Evolutionary conservation across 2,797 vertebrate genomes (phyloP).

Genomic region (Anabas testudineus): DNA sequence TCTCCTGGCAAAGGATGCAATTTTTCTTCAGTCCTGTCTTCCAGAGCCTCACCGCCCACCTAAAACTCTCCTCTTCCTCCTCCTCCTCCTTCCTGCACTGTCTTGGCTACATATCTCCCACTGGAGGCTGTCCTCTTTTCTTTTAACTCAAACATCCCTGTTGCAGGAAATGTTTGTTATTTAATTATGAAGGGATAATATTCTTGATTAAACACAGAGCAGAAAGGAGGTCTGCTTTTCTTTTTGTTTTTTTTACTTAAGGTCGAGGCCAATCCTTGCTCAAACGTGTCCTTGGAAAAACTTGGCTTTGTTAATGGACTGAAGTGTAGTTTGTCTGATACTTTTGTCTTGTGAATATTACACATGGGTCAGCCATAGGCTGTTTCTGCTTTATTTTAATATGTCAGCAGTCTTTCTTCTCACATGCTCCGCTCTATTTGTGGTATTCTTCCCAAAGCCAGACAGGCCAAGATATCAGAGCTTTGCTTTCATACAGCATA

Average conservation of each 20-base stretch:
- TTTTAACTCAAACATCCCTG: conserved; percentile 49
- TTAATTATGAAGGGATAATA: conserved; percentile 51
- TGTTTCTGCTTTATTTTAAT: conserved; percentile 14
- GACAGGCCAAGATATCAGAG: conserved; percentile 2
- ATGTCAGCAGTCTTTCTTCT: conserved; percentile 4
- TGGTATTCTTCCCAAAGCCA: conserved; percentile 6
- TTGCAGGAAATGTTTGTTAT: conserved; percentile 67
- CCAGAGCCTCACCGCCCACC: conserved; percentile 45
- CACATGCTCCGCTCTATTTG: conserved; percentile 16
- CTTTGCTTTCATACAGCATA: conserved; percentile 18
- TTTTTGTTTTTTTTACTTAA: conserved; percentile 21
- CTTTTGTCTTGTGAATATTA: conserved; percentile 13
- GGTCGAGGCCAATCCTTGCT: conserved; percentile 11
- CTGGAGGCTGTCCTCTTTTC: conserved; percentile 43
- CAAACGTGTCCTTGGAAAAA: conserved; percentile 11
- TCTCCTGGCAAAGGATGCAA: conserved; percentile 45
- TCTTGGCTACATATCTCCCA: conserved; percentile 27
- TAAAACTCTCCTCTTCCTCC: conserved; percentile 36
- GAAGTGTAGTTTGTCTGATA: conserved; percentile 7
- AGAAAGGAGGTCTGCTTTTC: conserved; percentile 25
- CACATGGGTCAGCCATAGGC: conserved; percentile 8
- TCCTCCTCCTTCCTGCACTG: conserved; percentile 4
- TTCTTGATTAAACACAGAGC: conserved; percentile 46
- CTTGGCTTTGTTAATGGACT: conserved; percentile 18
- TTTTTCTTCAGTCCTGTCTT: conserved; percentile 50